A percentile compares a stretch with the other conserved stretches of the same genome.
Evolutionary conservation across 53 echinoderm and acorn worm species (phyloP).

Genomic region (Luidia sarsii): DNA sequence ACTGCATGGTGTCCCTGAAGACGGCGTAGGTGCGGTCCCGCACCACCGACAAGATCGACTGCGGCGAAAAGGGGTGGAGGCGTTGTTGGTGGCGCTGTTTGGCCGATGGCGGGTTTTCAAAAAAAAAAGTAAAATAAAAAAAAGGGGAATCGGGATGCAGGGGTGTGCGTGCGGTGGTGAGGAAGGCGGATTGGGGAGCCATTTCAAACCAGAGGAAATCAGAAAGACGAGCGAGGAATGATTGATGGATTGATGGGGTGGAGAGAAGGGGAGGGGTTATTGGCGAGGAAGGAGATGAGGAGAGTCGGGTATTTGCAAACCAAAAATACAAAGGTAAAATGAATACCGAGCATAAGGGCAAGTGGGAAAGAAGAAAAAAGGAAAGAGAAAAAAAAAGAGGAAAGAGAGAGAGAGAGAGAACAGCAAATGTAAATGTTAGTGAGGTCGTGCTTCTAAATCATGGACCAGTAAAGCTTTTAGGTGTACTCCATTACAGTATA

Average conservation of each 20-base stretch:
- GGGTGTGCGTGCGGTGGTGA: not conserved
- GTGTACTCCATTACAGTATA: no score
- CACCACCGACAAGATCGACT: slow-evolving; percentile 72
- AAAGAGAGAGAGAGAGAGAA: not conserved
- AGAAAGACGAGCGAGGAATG: no score
- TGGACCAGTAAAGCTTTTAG: no score
- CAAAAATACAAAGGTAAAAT: not conserved
- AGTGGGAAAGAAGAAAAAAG: not conserved
- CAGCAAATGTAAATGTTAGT: not conserved
- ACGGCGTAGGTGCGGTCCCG: slow-evolving; percentile 78
- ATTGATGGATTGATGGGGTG: no score
- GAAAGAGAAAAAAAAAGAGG: not conserved
- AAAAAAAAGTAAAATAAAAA: not conserved
- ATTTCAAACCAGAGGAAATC: no score
- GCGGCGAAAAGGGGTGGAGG: slow-evolving; percentile 59
- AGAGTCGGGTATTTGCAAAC: not conserved
- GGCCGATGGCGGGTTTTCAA: no score
- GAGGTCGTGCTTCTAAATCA: no score
- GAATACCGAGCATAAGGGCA: not conserved
- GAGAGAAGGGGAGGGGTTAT: not conserved
- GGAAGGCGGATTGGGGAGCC: no score
- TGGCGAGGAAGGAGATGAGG: not conserved
- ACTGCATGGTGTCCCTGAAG: slow-evolving; percentile 85
- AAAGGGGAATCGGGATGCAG: not conserved
- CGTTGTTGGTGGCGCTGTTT: slow-evolving; percentile 51